Evolutionary conservation across 2,888 invertebrate genomes (phyloP).

Genomic region (Cenopis cana): DNA sequence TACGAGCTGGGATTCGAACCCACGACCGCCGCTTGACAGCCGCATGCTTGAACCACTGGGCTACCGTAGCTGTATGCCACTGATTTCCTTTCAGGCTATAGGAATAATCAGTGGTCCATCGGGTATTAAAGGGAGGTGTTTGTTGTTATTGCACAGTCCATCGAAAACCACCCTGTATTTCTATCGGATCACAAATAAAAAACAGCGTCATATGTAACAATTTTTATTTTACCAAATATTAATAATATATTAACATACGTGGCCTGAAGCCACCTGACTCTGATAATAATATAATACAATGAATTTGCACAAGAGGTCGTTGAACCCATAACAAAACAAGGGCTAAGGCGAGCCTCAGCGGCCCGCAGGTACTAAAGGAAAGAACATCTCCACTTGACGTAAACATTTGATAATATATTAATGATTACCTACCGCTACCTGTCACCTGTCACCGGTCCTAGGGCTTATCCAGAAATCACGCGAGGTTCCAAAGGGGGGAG

Average conservation of each 20-base stretch:
- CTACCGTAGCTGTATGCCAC: too few relatives aligned
- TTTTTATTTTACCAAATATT: slow-evolving; percentile 85
- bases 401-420: slow-evolving; percentile 77
- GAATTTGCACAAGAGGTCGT: slow-evolving; percentile 81
- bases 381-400: slow-evolving; percentile 64
- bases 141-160: too few relatives aligned
- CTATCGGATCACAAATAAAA: slow-evolving; percentile 56
- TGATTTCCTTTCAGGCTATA: too few relatives aligned
- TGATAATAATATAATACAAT: slow-evolving; percentile 84
- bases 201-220: slow-evolving; percentile 78
- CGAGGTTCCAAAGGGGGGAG: too few relatives aligned
- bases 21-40: too few relatives aligned
- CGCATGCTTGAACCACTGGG: too few relatives aligned
- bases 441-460: neutral
- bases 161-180: too few relatives aligned
- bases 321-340: slow-evolving; percentile 83
- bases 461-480: too few relatives aligned
- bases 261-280: slow-evolving; percentile 82
- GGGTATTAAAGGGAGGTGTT: too few relatives aligned
- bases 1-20: too few relatives aligned
- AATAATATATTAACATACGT: slow-evolving; percentile 85
- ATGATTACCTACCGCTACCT: slow-evolving; percentile 62
- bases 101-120: too few relatives aligned
- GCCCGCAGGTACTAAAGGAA: slow-evolving; percentile 12
- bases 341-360: slow-evolving; percentile 54